Evolutionary conservation across 2,888 invertebrate species (phyloP), one percentile per base, ranked within the genome.

Genomic region (Volucella inflata): DNA sequence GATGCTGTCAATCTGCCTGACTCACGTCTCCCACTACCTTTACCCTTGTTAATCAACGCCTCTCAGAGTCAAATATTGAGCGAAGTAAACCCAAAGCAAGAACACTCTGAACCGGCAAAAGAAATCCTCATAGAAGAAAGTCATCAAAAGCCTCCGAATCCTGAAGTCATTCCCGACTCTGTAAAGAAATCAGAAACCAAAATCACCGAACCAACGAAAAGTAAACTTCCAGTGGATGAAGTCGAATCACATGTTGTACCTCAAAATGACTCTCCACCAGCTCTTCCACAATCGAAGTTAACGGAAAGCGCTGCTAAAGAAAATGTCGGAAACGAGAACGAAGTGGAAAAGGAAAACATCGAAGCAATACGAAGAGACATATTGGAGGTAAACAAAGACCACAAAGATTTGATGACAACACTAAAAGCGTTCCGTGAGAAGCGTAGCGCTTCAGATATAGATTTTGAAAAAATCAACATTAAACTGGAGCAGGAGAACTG

Each of bases 341-440:
- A 67, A 60, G 38, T 17, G 42, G 77, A 87, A 21, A 55, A 65
- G 57, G 87, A 88, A 14, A 90, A 91, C 60, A 89, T 90, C 8
- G 91, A 92, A 60, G 89, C 90, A 11, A 90, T 91, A 16, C 88
- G 91, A 8, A 87, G 91, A 0, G 92, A 92, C 38, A 87, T 92
- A 74, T 81, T 91, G n/a, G 90, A 91, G 44, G 48, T 90, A 0
- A 89, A 88, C 9, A 64, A 80, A 8, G 77, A 87, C 48, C 68
- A 81, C 11, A 4, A 53, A 6, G 81, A 87, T 3, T 30, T 53
- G 8, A 62, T 67, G 12, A 75, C 72, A 36, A 83, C 75, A n/a
- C 36, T 74, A 70, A 38, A 76, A 55, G 17, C 36, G 50, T 8
- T 68, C 4, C 65, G 87, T 9, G 87, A 84, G 36, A 88, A 88